phyloP scores from a whole-genome alignment of 2,888 invertebrate genomes.

The Pelosia muscerda region DNA sequence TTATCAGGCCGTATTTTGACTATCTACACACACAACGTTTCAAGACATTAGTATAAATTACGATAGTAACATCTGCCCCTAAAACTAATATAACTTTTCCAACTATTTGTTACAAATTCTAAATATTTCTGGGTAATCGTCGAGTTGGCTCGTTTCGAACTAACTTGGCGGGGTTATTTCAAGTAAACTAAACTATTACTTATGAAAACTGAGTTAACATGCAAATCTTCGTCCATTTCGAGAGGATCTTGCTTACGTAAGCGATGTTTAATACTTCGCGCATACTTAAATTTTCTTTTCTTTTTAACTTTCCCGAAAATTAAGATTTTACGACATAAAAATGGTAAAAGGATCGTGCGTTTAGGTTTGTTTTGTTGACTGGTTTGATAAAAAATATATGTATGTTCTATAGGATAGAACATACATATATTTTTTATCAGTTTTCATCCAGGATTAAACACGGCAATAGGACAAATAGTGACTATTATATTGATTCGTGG shows the following conservation, averaged over 20 bases:
- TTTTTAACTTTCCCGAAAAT: conserved; percentile 55
- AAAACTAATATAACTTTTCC: conserved; percentile 62
- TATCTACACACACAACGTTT: conserved; percentile 50
- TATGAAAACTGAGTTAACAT: conserved; percentile 81
- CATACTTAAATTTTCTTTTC: conserved; percentile 58
- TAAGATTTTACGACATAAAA: conserved; percentile 52
- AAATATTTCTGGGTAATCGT: conserved; percentile 73
- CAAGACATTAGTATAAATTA: conserved; percentile 51
- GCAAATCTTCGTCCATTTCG: conserved; percentile 79
- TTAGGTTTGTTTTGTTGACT: conserved; percentile 8
- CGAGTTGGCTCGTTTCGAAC: conserved; percentile 69
- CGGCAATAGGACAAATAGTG: not conserved
- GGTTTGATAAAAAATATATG: not conserved
- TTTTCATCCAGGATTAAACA: not conserved
- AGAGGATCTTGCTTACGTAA: conserved; percentile 65
- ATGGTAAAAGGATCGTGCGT: conserved; percentile 37
- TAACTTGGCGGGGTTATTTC: conserved; percentile 72
- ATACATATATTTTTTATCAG: too few species aligned
- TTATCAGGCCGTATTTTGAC: conserved; percentile 43
- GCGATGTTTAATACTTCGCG: conserved; percentile 65
- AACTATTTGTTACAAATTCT: conserved; percentile 70
- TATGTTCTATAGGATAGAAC: not conserved
- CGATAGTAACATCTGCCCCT: conserved; percentile 41
- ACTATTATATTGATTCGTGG: too few species aligned
- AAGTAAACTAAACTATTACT: conserved; percentile 78